phyloP scores from a whole-genome alignment of 2,113 vertebrate genomes.

The Dendrocopos noguchii region DNA sequence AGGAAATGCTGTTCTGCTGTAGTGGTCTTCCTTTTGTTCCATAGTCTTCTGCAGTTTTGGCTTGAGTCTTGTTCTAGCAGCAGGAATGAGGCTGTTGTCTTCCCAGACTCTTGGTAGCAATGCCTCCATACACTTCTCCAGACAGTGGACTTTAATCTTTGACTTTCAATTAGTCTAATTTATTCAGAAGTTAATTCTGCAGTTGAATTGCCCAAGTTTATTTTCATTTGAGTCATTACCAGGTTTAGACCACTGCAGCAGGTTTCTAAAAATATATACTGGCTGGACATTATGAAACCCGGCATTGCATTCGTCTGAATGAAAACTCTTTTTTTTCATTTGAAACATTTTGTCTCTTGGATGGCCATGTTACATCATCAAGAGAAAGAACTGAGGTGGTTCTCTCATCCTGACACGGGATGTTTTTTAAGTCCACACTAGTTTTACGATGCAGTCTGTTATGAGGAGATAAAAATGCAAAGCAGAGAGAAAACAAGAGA shows the following conservation, averaged over 20 bases:
- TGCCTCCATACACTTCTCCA: neutral
- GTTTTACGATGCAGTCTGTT: neutral
- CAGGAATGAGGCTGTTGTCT: neutral
- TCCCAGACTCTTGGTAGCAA: neutral
- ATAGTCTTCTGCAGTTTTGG: neutral
- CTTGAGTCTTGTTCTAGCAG: neutral
- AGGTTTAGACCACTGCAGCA: neutral
- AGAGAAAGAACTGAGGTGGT: neutral
- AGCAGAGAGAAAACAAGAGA: constrained; percentile 16
- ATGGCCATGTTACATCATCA: neutral
- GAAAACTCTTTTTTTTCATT: neutral
- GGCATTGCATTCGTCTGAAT: neutral
- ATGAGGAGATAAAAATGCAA: constrained; percentile 37
- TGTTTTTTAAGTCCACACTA: neutral
- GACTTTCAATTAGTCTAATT: neutral
- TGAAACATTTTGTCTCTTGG: neutral
- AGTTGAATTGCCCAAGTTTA: neutral
- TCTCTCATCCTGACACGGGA: neutral
- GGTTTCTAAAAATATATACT: neutral
- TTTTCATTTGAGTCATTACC: neutral
- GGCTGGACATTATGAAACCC: neutral
- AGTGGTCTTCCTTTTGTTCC: neutral
- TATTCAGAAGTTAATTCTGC: neutral
- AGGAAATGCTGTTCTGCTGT: neutral
- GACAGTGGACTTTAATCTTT: neutral